Base-by-base conservation (phyloP, 2,888 invertebrate genomes). In the Thymelicus sylvestris region DNA sequence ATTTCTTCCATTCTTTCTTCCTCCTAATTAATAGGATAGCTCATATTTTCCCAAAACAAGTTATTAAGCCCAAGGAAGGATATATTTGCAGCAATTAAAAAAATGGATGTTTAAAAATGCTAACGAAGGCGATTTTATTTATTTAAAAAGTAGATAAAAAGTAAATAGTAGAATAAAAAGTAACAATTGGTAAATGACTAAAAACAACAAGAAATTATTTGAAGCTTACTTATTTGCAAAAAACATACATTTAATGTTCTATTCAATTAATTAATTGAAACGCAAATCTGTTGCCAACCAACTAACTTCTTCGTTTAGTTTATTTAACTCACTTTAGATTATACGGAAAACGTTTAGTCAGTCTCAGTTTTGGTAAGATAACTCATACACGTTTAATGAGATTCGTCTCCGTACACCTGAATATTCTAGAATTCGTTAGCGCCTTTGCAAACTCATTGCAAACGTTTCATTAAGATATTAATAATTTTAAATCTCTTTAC, bases 371-470 rank as follows among this genome's bases (percentile, higher is more conserved):
- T n/a, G 7, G 24, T 39, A 48, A 39, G 47, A 62, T 66, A 66
- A 41, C 44, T 66, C 57, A 66, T 66, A 66, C 66, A 66, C 57
- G 47, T 44, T 66, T 66, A 66, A 66, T 66, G 57, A 66, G 66
- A 47, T 57, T 66, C 57, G 39, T 66, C 57, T 66, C 41, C 19
- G 52, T 55, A 52, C 12, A 55, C 6, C 57, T 66, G 66, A 66
- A 57, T 57, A 66, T 66, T 66, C 55, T 66, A 47, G 66, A 44
- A 66, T 66, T 66, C 66, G 57, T 66, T 66, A 66, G n/a, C 66
- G 31, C 41, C 66, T 57, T 44, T 7, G 24, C 57, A 66, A 66
- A 66, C 19, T 55, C 52, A 19, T 44, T n/a, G 65, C 15, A 52
- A 52, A 52, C 19, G 19, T 65, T 65, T 55, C 52, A 19, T 65